Conservation (phyloP, 2,888 invertebrate genomes). For the Yponomeuta cagnagella region DNA sequence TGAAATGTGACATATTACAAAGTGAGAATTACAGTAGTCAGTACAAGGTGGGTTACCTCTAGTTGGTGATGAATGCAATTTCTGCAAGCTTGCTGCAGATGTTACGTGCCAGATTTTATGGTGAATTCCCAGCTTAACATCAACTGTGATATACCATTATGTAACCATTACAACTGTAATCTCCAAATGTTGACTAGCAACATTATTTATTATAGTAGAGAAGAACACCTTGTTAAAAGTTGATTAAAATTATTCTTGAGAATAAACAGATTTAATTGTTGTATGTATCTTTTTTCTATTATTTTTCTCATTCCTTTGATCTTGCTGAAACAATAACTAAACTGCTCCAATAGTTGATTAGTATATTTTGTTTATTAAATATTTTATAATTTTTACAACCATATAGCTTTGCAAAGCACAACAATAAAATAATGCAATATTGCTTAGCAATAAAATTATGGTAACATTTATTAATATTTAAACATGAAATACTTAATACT, state of each 20-base stretch:
- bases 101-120: too few relatives aligned
- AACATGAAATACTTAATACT: constrained; percentile 14
- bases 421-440: constrained; percentile 5
- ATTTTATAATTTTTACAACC: constrained; percentile 31
- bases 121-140: too few relatives aligned
- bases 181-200: not conserved
- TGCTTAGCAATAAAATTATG: constrained; percentile 12
- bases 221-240: constrained; percentile 4
- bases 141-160: not conserved
- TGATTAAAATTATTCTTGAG: not conserved
- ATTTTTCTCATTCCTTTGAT: not conserved
- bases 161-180: constrained; percentile 6
- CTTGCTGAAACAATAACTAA: not conserved
- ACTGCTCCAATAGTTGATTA: too few relatives aligned
- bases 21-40: too few relatives aligned
- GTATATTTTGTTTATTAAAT: too few relatives aligned
- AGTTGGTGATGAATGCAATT: too few relatives aligned
- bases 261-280: not conserved
- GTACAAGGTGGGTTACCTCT: too few relatives aligned
- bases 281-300: not conserved
- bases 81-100: too few relatives aligned
- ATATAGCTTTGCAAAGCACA: constrained; percentile 26
- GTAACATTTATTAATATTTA: constrained; percentile 13
- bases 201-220: not conserved
- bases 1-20: too few relatives aligned